Base-by-base conservation (phyloP, 35 echinoderm and acorn worm genomes). In the Heliocidaris erythrogramma region DNA sequence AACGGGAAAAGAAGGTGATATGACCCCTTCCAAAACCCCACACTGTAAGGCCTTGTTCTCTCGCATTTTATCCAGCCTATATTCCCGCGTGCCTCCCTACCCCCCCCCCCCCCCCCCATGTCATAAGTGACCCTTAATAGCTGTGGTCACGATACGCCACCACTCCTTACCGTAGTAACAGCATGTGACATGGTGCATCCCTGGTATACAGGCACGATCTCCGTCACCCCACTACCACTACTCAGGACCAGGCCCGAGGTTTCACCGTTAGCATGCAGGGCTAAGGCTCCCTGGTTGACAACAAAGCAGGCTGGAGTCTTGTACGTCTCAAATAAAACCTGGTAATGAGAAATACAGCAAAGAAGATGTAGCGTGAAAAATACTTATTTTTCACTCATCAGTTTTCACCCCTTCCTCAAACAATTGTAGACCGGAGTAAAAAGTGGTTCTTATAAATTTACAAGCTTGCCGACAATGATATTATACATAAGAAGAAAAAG, bases 151-250 rank as follows among this genome's bases (percentile, higher is more conserved):
- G 52, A 7, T 42, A 56, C 52, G 52, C 52, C 9, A 78, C 65
- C 65, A 4, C 7, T 78, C 24, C 94, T 59, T 96, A 98, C 97
- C 96, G 95, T 96, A 35, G 96, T 96, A 32, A 98, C 96, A 47
- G 97, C 97, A 90, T 95, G 52, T 2, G 96, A 89, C 48, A 98
- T 53, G 30, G 96, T 96, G 29, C 94, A 94, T 29, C 97, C 97
- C 30, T 98, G 92, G 47, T 95, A 94, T 7, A 98, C 94, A 10
- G 97, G 97, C 14, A 97, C 94, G 9, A 98, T 94, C 84, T 98
- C 97, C 27, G 97, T 98, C n/a, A 98, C 86, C 31, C 97, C 96
- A 32, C 97, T 97, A 0, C 97, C 97, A 86, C 97, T 98, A 30
- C 96, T 98, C 86, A 98, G 49, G 27, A 97, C 97, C 27, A 98